A percentile compares a stretch with the other conserved stretches of the same genome.
These are phyloP conservation scores for Adoxophyes honmai DNA, from an alignment of 1,140 invertebrate genomes.

Conservation along the genomic window DNA sequence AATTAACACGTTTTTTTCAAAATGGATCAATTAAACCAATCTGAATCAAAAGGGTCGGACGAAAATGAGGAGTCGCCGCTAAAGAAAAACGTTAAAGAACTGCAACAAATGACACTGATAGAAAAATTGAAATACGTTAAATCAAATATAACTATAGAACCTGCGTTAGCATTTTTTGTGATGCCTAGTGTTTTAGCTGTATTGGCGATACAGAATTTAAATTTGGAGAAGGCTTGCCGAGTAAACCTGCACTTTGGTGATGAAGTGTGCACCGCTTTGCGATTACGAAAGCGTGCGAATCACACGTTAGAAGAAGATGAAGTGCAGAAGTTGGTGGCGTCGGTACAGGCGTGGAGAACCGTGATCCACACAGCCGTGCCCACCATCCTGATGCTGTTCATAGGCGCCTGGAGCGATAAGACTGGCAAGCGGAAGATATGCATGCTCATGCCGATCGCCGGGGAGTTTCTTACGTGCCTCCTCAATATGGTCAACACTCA, in stretches of 20 bases:
- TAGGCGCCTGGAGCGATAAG: conserved; percentile 83
- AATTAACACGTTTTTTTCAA: conserved; percentile 16
- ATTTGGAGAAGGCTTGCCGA: conserved; percentile 63
- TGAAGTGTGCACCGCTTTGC: conserved; percentile 47
- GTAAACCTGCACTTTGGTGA: conserved; percentile 57
- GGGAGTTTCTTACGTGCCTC: conserved; percentile 87
- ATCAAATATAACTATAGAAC: conserved; percentile 65
- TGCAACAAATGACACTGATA: conserved; percentile 40
- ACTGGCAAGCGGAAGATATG: conserved; percentile 87
- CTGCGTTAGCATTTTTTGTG: conserved; percentile 55
- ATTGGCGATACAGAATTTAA: conserved; percentile 63
- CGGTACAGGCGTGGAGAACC: conserved; percentile 76
- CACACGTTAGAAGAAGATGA: conserved; percentile 55
- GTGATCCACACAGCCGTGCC: conserved; percentile 77
- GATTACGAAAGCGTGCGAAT: conserved; percentile 46
- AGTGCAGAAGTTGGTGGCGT: conserved; percentile 80
- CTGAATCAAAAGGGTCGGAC: conserved; percentile 15
- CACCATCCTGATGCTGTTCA: conserved; percentile 76
- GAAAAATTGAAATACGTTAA: conserved; percentile 56
- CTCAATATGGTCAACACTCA: conserved; percentile 87
- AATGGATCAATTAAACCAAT: conserved; percentile 33
- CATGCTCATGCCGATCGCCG: conserved; percentile 88
- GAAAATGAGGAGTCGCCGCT: conserved; percentile 42
- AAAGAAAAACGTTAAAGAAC: conserved; percentile 40
- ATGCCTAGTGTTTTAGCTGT: conserved; percentile 59